Evolutionary conservation across 2,888 invertebrate species (phyloP).

Genomic region (Folsomia candida): DNA sequence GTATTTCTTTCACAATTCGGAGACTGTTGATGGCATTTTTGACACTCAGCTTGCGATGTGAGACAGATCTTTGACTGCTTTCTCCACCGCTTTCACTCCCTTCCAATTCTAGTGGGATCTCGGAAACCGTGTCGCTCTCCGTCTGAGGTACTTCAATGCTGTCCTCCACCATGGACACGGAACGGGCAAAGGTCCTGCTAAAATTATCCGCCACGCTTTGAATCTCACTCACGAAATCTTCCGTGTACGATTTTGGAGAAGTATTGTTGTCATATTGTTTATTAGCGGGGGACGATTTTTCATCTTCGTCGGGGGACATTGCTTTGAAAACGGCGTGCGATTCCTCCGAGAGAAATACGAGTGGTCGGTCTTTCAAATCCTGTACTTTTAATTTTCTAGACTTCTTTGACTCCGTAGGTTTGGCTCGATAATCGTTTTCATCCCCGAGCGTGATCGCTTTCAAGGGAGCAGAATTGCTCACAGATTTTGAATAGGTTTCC

Average conservation of each 20-base stretch:
- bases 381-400: not conserved
- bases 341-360: conserved; percentile 22
- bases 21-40: conserved; percentile 8
- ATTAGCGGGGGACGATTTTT: not conserved
- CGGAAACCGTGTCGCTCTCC: not conserved
- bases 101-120: not conserved
- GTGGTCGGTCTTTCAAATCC: not conserved
- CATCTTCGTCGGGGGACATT: conserved; percentile 12
- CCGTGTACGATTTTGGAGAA: conserved; percentile 17
- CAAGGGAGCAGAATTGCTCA: not conserved
- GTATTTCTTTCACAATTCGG: conserved; percentile 25
- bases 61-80: not conserved
- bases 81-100: not conserved
- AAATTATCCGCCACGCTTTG: not conserved
- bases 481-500: not conserved
- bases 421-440: not conserved
- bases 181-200: not conserved
- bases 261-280: not conserved
- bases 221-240: conserved; percentile 28
- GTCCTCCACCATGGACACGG: not conserved
- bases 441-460: not conserved
- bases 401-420: not conserved
- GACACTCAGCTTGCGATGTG: not conserved
- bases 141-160: conserved; percentile 5
- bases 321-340: conserved; percentile 29